These are phyloP conservation scores for Pseudomyrmex flavicornis DNA, from an alignment of 1,140 invertebrate species.

Conservation along the genomic window DNA sequence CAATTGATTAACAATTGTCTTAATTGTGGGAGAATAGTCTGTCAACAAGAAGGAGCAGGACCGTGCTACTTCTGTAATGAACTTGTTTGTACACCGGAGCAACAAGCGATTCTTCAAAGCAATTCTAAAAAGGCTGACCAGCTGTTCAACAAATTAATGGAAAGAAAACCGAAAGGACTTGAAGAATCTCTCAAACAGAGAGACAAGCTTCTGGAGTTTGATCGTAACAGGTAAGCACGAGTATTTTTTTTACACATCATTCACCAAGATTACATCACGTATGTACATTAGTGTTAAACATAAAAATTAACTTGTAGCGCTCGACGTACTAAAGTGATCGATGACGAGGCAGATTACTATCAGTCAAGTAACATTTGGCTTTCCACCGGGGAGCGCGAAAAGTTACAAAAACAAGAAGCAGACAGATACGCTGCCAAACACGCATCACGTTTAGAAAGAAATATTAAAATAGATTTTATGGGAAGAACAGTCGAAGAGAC, in stretches of 20 bases:
- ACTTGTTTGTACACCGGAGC: conserved; percentile 92
- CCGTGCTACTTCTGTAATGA: conserved; percentile 97
- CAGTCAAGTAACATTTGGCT: conserved; percentile 93
- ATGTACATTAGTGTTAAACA: background rate
- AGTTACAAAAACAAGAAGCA: conserved; percentile 89
- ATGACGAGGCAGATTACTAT: conserved; percentile 98
- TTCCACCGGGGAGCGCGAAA: conserved; percentile 88
- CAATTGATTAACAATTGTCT: conserved; percentile 97
- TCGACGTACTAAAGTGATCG: conserved; percentile 94
- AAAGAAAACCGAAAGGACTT: conserved; percentile 86
- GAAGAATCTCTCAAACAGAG: conserved; percentile 92
- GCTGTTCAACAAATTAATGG: conserved; percentile 90
- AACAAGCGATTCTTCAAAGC: conserved; percentile 88
- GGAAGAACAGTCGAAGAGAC: conserved; percentile 87
- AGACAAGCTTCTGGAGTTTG: conserved; percentile 94
- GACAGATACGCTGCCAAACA: conserved; percentile 89
- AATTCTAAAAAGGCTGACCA: conserved; percentile 90
- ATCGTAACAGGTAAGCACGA: conserved; percentile 89
- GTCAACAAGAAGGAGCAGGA: conserved; percentile 97
- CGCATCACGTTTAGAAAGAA: conserved; percentile 88
- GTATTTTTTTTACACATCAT: background rate
- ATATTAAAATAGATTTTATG: conserved; percentile 92
- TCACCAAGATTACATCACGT: background rate
- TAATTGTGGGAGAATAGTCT: conserved; percentile 97
- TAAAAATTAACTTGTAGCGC: conserved; percentile 84